Evolutionary conservation across 2,888 invertebrate species (phyloP).

Genomic region (Auanema freiburgensis): DNA sequence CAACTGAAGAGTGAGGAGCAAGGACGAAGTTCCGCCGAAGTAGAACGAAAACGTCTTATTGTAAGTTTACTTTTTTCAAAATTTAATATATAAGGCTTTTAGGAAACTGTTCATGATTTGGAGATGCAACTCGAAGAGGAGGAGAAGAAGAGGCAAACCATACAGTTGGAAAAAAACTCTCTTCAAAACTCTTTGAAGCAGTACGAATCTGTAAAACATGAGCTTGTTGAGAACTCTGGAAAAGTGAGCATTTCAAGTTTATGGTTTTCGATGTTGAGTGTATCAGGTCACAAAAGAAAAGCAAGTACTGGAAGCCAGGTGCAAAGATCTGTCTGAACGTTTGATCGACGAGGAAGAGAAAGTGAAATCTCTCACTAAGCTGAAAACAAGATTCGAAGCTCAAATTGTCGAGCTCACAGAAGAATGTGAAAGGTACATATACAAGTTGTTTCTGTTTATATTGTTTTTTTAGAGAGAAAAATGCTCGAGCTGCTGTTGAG

Average conservation of each 20-base stretch:
- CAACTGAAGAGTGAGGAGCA: constrained; percentile 80
- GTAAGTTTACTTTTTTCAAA: constrained; percentile 67
- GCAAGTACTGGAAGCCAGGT: constrained; percentile 87
- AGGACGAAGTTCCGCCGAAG: constrained; percentile 91
- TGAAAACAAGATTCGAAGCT: constrained; percentile 83
- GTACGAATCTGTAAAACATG: constrained; percentile 23
- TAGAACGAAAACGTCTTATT: constrained; percentile 87
- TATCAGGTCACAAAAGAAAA: constrained; percentile 81
- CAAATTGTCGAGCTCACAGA: constrained; percentile 7
- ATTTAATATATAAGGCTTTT: constrained; percentile 3
- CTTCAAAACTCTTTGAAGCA: constrained; percentile 81
- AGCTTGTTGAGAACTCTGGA: constrained; percentile 23
- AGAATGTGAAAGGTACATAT: constrained; percentile 10
- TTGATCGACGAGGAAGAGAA: constrained; percentile 97
- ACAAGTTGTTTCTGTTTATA: no score
- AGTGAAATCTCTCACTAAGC: constrained; percentile 71
- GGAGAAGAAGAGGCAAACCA: constrained; percentile 89
- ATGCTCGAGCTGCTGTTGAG: constrained; percentile 32
- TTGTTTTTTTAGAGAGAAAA: constrained; percentile 38
- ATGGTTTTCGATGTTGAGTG: not conserved
- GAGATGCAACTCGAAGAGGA: constrained; percentile 81
- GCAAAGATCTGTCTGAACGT: constrained; percentile 85
- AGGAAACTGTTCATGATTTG: constrained; percentile 55
- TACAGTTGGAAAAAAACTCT: constrained; percentile 95
- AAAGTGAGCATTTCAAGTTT: constrained; percentile 7